Evolutionary conservation across 2,797 vertebrate genomes (phyloP), one percentile per base, ranked within the genome.

Genomic region (Nannoperca obscura): DNA sequence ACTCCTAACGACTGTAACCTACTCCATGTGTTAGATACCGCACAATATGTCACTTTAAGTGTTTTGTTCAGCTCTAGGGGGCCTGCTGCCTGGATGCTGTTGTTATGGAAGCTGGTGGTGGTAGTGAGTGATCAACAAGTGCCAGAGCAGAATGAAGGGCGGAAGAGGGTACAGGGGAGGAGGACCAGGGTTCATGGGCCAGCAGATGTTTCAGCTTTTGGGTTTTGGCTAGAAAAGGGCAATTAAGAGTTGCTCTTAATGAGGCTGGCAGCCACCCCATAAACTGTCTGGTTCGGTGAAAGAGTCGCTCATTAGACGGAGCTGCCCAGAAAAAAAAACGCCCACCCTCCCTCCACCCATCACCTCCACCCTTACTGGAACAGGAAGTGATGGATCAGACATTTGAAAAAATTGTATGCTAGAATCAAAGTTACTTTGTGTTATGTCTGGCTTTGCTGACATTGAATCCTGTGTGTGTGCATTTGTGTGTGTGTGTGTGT

Each of bases 181-280:
- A 74, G 86, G 82, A 88, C 69, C 55, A 74, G 59, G 82, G 83
- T 84, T 89, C 86, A 82, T 22, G 66, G 88, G 76, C 89, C 88
- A 88, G 92, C 95, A 95, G 94, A 96, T 96, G 95, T 95, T 96
- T 95, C 89, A 94, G 93, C 90, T 96, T 91, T 95, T 93, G 87
- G 83, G 87, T 92, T 94, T 95, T 94, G 94, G 93, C 93, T 95
- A 86, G 88, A 93, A 95, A 92, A 94, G 88, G 90, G 86, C 92
- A 94, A 95, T 96, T 95, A 95, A 93, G 91, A 91, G 82, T 74
- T 61, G 83, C 80, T 92, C 93, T 93, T 96, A 95, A 96, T 94
- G 94, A 95, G 85, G 87, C 92, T 95, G 94, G 94, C 94, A 94
- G 91, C 87, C 91, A 87, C 91, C 94, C 94, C 80, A 90, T 94